Conservation (phyloP, 1,140 invertebrate species). For the Sipha flava region DNA sequence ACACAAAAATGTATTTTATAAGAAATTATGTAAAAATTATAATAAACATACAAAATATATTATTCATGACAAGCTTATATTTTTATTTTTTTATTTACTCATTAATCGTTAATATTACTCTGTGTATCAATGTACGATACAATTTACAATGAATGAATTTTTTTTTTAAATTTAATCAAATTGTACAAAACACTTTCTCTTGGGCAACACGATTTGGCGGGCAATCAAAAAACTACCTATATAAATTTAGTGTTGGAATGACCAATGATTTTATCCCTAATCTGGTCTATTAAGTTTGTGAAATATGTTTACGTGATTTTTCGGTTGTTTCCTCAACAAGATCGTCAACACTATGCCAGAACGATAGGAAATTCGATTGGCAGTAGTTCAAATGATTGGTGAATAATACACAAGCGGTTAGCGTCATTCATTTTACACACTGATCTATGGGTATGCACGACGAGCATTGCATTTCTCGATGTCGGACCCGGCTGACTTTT, state of each 20-base stretch:
- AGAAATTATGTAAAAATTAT: not conserved
- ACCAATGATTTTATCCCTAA: conserved; percentile 2
- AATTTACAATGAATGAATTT: not conserved
- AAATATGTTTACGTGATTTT: conserved; percentile 3
- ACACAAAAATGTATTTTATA: not conserved
- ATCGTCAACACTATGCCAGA: not conserved
- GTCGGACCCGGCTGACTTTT: not conserved
- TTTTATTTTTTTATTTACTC: not conserved
- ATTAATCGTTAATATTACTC: not conserved
- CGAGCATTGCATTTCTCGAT: too few relatives aligned
- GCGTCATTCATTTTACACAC: not conserved
- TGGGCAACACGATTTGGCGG: not conserved
- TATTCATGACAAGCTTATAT: not conserved
- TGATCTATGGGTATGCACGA: too few relatives aligned
- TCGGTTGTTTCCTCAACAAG: not conserved
- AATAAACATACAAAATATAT: not conserved
- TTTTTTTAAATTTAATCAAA: not conserved
- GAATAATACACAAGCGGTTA: not conserved
- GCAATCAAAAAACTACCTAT: not conserved
- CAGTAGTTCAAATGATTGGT: not conserved
- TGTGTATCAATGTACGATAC: too few relatives aligned
- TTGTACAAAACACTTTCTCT: not conserved
- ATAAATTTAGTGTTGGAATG: not conserved
- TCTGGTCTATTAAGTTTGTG: not conserved
- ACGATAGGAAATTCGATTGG: not conserved